phyloP scores from a whole-genome alignment of 2,113 vertebrate species.

The Aptenodytes patagonicus region DNA sequence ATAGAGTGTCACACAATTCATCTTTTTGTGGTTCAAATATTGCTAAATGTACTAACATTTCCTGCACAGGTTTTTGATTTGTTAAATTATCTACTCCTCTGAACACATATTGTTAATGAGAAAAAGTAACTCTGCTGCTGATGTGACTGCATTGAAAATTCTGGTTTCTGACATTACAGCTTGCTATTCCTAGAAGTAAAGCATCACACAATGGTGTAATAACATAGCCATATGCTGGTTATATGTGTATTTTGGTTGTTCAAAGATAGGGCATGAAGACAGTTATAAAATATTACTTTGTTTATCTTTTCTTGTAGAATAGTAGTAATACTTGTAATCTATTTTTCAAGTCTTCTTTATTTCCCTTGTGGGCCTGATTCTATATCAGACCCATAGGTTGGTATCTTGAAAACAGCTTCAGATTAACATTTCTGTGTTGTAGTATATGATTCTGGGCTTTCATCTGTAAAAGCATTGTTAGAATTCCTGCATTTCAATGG shows the following conservation, averaged over 20 bases:
- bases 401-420: background rate
- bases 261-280: background rate
- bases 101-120: background rate
- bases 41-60: background rate
- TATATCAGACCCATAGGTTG: background rate
- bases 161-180: background rate
- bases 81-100: background rate
- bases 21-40: background rate
- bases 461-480: background rate
- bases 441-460: background rate
- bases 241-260: background rate
- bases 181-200: background rate
- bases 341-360: background rate
- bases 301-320: background rate
- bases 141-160: background rate
- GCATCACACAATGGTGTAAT: background rate
- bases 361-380: background rate
- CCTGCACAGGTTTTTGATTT: background rate
- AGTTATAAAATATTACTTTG: slow-evolving; percentile 4
- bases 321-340: background rate
- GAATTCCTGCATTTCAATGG: background rate
- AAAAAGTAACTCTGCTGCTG: background rate
- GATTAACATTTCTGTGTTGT: background rate
- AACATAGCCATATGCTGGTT: background rate
- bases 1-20: background rate